Base-by-base conservation (phyloP, 1,140 invertebrate genomes). In the Drosophila elegans region DNA sequence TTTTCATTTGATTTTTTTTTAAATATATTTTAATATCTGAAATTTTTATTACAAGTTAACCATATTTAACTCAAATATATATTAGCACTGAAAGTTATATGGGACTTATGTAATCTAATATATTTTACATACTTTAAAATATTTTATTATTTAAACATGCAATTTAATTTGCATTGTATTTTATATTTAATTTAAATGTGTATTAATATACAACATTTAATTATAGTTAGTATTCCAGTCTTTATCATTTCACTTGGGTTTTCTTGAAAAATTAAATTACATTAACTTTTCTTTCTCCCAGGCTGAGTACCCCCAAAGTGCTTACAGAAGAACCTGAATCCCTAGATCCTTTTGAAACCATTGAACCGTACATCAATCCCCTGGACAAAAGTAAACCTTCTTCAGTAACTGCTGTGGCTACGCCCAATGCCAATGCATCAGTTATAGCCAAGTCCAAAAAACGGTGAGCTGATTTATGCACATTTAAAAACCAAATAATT, bases 271-370 rank as follows among this genome's bases (percentile, higher is more conserved):
- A 6, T 21, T 54, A n/a, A 25, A 11, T 46, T 10, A 49, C 21
- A 13, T 32, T 46, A 0, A 13, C 12, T 4, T 13, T 10, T 7
- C 0, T 41, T 52, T n/a, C 3, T 62, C 72, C 6, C 3, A 91
- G 89, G 0, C 45, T 88, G n/a, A 55, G 11, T 55, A 25, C 51
- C 3, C 4, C 67, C 0, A 90, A 91, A 16, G 13, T 36, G n/a
- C 44, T 21, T 7, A 27, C 21, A 6, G 48, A 59, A 2, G 79
- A 74, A 1, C 9, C 52, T 6, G 74, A 84, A n/a, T 25, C 51
- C 6, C 1, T 77, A 2, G 89, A 91, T 74, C 84, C 84, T 2
- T 91, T 91, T 34, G 89, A 91, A 49, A 41, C 89, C 6, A 66
- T 85, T 10, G 89, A 91, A 45, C 89, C 88, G 0, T 91, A 89